These are phyloP conservation scores for Pollicipes pollicipes DNA, from an alignment of 1,140 invertebrate species.

Conservation along the genomic window DNA sequence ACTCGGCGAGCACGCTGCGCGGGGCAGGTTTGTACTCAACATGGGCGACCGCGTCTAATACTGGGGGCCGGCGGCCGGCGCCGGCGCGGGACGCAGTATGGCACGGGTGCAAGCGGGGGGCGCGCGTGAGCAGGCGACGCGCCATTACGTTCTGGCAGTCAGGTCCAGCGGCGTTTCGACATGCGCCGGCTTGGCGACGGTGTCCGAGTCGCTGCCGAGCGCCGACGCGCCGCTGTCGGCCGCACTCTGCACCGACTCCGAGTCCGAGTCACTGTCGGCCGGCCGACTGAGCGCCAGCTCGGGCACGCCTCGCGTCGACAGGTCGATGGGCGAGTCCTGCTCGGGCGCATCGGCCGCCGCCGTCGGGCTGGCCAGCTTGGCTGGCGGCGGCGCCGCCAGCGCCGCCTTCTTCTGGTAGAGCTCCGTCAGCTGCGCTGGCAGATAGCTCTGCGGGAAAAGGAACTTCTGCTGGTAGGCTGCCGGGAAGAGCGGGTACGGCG, in stretches of 20 bases:
- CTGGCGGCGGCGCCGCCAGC: not conserved
- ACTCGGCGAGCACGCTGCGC: no score
- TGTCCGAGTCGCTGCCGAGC: not conserved
- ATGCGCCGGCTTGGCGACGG: not conserved
- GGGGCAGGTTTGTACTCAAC: no score
- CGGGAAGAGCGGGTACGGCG: not conserved
- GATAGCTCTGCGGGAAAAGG: not conserved
- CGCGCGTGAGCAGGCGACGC: not conserved
- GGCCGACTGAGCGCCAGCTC: not conserved
- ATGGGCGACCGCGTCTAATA: no score
- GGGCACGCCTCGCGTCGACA: not conserved
- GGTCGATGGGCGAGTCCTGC: not conserved
- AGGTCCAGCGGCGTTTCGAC: not conserved
- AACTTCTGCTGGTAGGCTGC: not conserved
- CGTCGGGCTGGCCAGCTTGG: not conserved
- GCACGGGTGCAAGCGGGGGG: no score
- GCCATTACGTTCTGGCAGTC: not conserved
- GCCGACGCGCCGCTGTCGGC: not conserved
- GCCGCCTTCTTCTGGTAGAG: slow-evolving; percentile 3
- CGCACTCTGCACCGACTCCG: not conserved
- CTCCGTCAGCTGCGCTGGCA: not conserved
- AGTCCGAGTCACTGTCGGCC: not conserved
- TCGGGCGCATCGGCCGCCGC: not conserved
- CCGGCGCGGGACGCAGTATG: no score
- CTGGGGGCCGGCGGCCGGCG: no score